Percentiles rank a stretch among this genome's conserved stretches.
phyloP scores from a whole-genome alignment of 2,888 invertebrate species.

The Apoda limacodes region DNA sequence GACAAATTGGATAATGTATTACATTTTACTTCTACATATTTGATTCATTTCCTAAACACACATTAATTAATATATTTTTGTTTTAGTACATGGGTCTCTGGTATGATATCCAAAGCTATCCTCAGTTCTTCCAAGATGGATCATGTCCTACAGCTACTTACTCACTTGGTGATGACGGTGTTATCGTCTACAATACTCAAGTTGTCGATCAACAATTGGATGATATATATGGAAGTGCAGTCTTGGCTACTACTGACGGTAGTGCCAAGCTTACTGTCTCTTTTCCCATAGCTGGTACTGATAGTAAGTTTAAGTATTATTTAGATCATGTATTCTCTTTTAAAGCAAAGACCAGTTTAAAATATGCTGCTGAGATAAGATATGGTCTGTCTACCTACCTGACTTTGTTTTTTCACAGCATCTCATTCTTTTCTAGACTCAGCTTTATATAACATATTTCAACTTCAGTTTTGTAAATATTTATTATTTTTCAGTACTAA shows the following conservation, averaged over 20 bases:
- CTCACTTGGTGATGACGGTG: conserved; percentile 24
- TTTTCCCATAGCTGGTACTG: conserved; percentile 32
- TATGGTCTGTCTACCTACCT: no score
- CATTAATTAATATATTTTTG: conserved; percentile 4
- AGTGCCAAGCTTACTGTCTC: conserved; percentile 42
- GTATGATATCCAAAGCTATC: conserved; percentile 49
- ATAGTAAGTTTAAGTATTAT: conserved; percentile 26
- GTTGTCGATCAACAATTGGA: conserved; percentile 36
- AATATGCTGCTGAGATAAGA: no score
- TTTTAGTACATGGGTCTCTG: conserved; percentile 41
- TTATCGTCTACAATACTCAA: conserved; percentile 42
- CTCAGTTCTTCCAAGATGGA: conserved; percentile 42
- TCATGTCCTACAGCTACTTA: conserved; percentile 42
- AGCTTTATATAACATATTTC: no score
- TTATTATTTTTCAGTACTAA: conserved; percentile 28
- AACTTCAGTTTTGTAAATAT: not conserved
- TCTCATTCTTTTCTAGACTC: no score
- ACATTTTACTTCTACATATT: no score
- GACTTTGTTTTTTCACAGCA: no score
- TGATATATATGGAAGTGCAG: conserved; percentile 35
- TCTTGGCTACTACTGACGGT: conserved; percentile 26
- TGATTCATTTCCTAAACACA: no score
- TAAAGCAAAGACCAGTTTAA: no score
- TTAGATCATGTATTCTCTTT: no score
- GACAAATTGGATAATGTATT: no score